Evolutionary conservation across 2,888 invertebrate species (phyloP).

Genomic region (Caradrina kadenii): DNA sequence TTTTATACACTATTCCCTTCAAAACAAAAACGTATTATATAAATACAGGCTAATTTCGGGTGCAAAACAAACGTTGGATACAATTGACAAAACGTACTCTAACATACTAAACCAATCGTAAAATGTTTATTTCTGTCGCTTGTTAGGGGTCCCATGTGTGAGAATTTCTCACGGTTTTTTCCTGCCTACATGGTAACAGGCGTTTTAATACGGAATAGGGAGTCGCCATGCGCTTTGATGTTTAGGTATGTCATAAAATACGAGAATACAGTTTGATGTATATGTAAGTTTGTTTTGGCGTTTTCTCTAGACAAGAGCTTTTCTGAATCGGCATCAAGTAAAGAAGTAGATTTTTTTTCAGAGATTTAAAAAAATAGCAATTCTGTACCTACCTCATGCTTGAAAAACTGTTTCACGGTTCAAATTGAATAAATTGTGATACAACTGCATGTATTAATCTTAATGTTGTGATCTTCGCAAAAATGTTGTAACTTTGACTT

Average conservation of each 20-base stretch:
- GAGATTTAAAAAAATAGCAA: too few species aligned
- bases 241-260: constrained; percentile 42
- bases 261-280: constrained; percentile 1
- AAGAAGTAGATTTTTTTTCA: too few species aligned
- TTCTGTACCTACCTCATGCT: too few species aligned
- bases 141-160: constrained; percentile 58
- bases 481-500: too few species aligned
- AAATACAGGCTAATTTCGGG: constrained; percentile 19
- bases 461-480: too few species aligned
- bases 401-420: too few species aligned
- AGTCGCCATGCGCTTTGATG: constrained; percentile 32
- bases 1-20: constrained; percentile 23
- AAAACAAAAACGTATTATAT: constrained; percentile 45
- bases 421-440: too few species aligned
- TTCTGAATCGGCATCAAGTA: background rate
- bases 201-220: constrained; percentile 47
- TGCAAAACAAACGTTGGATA: constrained; percentile 45
- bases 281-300: background rate
- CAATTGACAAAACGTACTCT: constrained; percentile 52
- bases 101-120: constrained; percentile 60
- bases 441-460: too few species aligned
- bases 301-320: background rate
- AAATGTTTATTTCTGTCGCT: constrained; percentile 63
- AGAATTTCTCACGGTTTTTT: constrained; percentile 43
- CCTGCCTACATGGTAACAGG: constrained; percentile 42